phyloP scores from a whole-genome alignment of 2,888 invertebrate genomes.

The Stegana nigrithorax region DNA sequence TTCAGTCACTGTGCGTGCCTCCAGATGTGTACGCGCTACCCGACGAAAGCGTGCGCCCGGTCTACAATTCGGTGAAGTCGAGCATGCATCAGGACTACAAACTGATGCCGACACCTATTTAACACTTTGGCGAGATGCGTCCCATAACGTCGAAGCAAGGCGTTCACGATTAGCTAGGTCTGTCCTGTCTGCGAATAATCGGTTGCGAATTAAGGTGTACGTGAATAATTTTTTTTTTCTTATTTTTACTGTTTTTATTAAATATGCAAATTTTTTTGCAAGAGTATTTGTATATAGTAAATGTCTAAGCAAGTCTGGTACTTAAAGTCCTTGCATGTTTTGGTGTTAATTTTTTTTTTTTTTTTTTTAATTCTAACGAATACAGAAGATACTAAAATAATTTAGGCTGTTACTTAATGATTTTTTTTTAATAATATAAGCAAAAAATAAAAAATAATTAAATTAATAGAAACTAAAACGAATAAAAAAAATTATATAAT shows the following conservation, averaged over 20 bases:
- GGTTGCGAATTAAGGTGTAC: neutral
- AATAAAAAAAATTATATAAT: neutral
- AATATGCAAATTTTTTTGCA: too few species aligned
- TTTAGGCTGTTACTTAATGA: constrained; percentile 10
- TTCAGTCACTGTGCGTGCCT: constrained; percentile 89
- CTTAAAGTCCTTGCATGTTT: constrained; percentile 34
- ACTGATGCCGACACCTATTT: constrained; percentile 88
- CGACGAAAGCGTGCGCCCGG: constrained; percentile 82
- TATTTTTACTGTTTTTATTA: too few species aligned
- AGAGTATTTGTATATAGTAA: constrained; percentile 1
- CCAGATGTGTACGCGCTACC: constrained; percentile 83
- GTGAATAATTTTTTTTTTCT: too few species aligned
- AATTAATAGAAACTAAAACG: neutral
- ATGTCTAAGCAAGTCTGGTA: constrained; percentile 18
- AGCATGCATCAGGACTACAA: constrained; percentile 85
- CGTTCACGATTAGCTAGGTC: too few species aligned
- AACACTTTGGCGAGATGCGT: constrained; percentile 66
- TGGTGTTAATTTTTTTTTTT: constrained; percentile 3
- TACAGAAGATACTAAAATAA: neutral
- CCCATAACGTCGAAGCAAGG: neutral
- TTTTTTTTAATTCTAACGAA: neutral
- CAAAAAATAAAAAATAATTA: neutral
- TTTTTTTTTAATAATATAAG: constrained; percentile 6
- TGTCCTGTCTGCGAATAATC: neutral
- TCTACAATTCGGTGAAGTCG: constrained; percentile 91